Evolutionary conservation across 1,140 invertebrate species (phyloP), one percentile per base, ranked within the genome.

Genomic region (Leptopilina clavipes): DNA sequence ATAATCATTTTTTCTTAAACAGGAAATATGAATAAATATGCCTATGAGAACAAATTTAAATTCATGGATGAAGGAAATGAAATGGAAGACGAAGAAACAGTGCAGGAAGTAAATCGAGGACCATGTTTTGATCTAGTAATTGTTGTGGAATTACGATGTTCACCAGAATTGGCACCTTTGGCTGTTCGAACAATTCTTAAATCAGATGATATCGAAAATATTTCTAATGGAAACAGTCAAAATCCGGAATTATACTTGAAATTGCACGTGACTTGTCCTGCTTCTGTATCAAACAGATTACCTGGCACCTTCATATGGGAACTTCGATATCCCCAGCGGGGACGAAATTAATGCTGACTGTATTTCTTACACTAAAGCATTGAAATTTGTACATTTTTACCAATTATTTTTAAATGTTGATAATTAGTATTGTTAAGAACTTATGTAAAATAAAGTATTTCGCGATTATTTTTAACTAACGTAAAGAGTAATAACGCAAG

Each of bases 1-100:
- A 54, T 14, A 54, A 54, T n/a, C 14, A 25, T 31, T 14, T 12
- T 65, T 65, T 65, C 0, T 3, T 9, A 7, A 8, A n/a, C 8
- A 65, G 59, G 59, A 65, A 88, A 88, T 31, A 90, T 91, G 89
- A 91, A 89, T 76, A 86, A 85, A 48, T 84, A 81, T 45, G 89
- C 89, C 1, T 89, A 86, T 25, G 84, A 88, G 10, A 86, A 72
- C n/a, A 88, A 85, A 77, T 86, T 88, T 43, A 77, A 82, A 40
- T 40, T 72, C 17, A 3, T 52, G 1, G 48, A 45, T 19, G 74
- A 74, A 6, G 45, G 37, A 9, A 71, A 74, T 1, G 78, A 84
- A 40, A 25, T 70, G 0, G 76, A 84, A 9, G 76, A 76, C 11
- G 76, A 81, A 12, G 79, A 82, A 31, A 74, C 73, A 11, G 45